Evolutionary conservation across 2,797 vertebrate genomes (phyloP).

Genomic region (Chaetophractus vellerosus): DNA sequence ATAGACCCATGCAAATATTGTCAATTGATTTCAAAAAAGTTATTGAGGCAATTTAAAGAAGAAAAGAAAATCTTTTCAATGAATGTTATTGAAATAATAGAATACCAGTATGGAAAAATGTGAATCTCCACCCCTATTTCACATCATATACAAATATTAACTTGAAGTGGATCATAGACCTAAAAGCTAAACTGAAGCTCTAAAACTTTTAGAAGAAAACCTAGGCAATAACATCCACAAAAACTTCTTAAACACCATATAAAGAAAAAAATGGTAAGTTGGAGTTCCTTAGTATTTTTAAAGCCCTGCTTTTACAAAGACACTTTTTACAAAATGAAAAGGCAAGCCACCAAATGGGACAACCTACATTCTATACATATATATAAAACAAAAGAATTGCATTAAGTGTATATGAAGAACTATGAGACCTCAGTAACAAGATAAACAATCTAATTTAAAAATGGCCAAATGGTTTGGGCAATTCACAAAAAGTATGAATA

Average conservation of each 20-base stretch:
- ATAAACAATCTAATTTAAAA: background rate
- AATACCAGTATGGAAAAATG: background rate
- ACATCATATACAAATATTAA: background rate
- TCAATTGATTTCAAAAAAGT: too few relatives aligned
- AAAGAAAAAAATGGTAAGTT: background rate
- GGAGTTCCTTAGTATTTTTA: background rate
- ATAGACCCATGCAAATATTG: background rate
- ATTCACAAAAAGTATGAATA: background rate
- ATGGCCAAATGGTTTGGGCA: background rate
- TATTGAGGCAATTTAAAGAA: too few relatives aligned
- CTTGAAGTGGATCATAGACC: background rate
- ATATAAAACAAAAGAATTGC: background rate
- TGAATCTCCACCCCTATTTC: background rate
- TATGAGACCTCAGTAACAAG: background rate
- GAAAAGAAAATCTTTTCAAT: too few relatives aligned
- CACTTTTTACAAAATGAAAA: background rate
- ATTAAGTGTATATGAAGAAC: background rate
- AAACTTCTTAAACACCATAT: background rate
- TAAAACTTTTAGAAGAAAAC: background rate
- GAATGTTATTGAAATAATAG: too few relatives aligned
- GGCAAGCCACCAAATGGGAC: background rate
- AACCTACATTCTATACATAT: background rate
- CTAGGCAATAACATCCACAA: background rate
- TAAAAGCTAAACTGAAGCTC: background rate
- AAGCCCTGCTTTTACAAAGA: background rate